These are phyloP conservation scores for Pipistrellus kuhlii DNA, from an alignment of 2,797 vertebrate species.

Conservation along the genomic window DNA sequence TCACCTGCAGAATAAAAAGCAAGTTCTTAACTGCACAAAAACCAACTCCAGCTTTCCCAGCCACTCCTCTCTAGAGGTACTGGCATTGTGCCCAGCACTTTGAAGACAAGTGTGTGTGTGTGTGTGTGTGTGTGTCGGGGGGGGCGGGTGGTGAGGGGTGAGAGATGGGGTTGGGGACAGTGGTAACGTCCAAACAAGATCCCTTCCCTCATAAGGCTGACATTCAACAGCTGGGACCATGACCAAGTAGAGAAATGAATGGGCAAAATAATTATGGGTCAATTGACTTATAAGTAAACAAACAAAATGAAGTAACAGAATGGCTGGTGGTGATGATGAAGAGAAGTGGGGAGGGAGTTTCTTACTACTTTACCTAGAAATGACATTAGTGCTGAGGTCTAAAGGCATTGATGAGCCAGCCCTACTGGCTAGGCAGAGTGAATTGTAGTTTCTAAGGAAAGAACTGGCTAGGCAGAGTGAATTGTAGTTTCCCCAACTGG, in stretches of 20 bases:
- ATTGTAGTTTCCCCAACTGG: neutral
- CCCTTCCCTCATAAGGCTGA: neutral
- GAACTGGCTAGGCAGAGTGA: neutral
- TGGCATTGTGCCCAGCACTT: neutral
- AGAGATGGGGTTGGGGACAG: neutral
- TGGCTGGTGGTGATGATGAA: neutral
- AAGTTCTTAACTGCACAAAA: neutral
- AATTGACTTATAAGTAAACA: neutral
- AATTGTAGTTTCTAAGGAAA: slow-evolving; percentile 13
- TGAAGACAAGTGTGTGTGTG: neutral
- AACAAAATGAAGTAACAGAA: neutral
- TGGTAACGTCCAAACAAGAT: neutral
- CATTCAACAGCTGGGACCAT: neutral
- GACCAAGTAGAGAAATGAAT: neutral
- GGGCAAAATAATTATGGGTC: neutral
- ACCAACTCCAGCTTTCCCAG: neutral
- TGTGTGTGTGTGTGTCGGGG: no score
- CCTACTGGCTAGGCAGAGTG: neutral
- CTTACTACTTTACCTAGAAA: neutral
- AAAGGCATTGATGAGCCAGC: neutral
- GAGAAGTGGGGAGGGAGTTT: no score
- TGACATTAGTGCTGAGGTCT: neutral
- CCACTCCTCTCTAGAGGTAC: neutral
- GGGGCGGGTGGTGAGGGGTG: no score
- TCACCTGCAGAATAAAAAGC: neutral